Evolutionary conservation across 1,140 invertebrate species (phyloP), one percentile per base, ranked within the genome.

Genomic region (Hermetia illucens): DNA sequence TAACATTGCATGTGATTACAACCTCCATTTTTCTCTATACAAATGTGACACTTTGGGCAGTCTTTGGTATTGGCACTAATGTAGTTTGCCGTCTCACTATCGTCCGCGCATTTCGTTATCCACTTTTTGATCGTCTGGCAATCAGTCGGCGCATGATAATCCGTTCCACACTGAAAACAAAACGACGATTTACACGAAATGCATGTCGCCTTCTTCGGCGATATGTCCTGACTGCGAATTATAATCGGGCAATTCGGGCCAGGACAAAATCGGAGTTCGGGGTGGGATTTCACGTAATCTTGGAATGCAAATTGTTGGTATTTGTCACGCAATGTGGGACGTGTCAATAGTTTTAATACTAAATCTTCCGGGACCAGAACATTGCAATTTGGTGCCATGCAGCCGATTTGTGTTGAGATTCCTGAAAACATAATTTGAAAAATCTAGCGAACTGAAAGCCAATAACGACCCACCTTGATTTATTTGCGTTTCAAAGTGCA

Each of bases 61-160:
- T 78, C 74, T 72, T 97, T 97, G 54, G 92, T 97, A 66, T 97
- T 85, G 50, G 91, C 92, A 69, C 86, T 90, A 49, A 98, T 98
- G 57, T 98, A 99, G 66, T 98, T 98, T 21, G 93, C 92, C 34
- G 95, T 98, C 70, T 98, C 95, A 42, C 91, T 95, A 67, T 98
- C 95, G 68, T 98, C 95, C 27, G 89, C 93, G 71, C 94, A 98
- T 67, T 99, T 98, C 6, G 90, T 95, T 18, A 97, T 66, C 96
- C 96, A 99, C 50, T 88, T 87, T 61, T 89, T 90, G 43, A 98
- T 97, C 3, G 88, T 88, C 45, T 77, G 71, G 66, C 96, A 99
- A 63, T 95, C 90, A 10, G 94, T 95, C 17, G 95, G 96, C 27
- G 94, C 92, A 64, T 98, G 95, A 63, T 99, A 98, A 49, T 94